Conservation (phyloP, 2,797 vertebrate genomes). For the Clarias platycephalus region DNA sequence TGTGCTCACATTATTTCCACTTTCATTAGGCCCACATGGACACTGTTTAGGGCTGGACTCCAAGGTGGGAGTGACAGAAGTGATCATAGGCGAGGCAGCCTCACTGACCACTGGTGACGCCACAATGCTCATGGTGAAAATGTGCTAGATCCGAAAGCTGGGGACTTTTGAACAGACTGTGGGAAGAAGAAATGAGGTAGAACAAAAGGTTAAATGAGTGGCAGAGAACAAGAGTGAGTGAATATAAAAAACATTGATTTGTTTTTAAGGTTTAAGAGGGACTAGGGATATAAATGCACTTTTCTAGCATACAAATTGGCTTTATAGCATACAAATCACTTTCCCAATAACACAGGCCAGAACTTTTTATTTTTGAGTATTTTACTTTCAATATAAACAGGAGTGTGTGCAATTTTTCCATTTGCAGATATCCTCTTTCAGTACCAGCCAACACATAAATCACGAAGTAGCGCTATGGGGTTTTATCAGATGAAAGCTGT, state of each 20-base stretch:
- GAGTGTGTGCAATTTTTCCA: background rate
- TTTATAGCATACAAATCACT: background rate
- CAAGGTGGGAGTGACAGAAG: constrained; percentile 82
- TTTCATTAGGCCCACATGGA: constrained; percentile 10
- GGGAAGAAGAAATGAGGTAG: constrained; percentile 51
- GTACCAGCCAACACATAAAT: constrained; percentile 5
- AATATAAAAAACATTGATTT: constrained; percentile 22
- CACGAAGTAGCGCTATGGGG: background rate
- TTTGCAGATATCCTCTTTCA: background rate
- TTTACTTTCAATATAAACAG: constrained; percentile 12
- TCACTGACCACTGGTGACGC: constrained; percentile 82
- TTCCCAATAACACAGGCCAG: constrained; percentile 20
- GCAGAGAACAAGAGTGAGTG: constrained; percentile 36
- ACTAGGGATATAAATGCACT: constrained; percentile 18
- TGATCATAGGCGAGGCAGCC: constrained; percentile 84
- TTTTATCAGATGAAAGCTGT: background rate
- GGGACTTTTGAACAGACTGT: constrained; percentile 73
- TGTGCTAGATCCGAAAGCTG: constrained; percentile 60
- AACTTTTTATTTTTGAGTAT: background rate
- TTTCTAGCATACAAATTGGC: constrained; percentile 30
- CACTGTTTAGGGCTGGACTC: constrained; percentile 67
- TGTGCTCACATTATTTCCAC: constrained; percentile 26
- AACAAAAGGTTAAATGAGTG: background rate
- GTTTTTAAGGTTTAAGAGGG: constrained; percentile 42
- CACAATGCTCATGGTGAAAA: constrained; percentile 82